phyloP scores from a whole-genome alignment of 2,888 invertebrate species.

The Artemia sinica region DNA sequence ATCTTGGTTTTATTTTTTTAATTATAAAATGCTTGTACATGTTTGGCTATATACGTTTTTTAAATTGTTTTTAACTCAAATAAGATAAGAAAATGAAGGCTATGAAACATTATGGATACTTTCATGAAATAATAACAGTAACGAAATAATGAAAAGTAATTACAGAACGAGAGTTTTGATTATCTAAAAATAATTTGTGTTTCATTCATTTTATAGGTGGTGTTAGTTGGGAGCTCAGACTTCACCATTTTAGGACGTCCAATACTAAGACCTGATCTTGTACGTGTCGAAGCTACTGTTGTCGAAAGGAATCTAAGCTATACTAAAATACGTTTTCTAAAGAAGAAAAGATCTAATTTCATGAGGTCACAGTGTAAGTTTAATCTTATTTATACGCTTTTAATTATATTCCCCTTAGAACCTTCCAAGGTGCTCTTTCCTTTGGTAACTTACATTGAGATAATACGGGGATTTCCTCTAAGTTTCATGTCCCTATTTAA shows the following conservation, averaged over 20 bases:
- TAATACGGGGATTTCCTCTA: slow-evolving; percentile 25
- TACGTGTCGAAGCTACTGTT: slow-evolving; percentile 57
- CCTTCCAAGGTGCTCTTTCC: slow-evolving; percentile 25
- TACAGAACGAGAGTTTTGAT: no score
- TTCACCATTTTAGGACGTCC: slow-evolving; percentile 68
- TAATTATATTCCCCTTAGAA: slow-evolving; percentile 13
- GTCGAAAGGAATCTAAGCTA: slow-evolving; percentile 66
- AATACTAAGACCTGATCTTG: slow-evolving; percentile 50
- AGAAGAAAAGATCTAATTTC: slow-evolving; percentile 43
- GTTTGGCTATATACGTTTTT: no score
- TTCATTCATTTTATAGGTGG: slow-evolving; percentile 34
- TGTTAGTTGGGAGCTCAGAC: slow-evolving; percentile 56
- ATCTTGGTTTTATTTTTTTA: no score
- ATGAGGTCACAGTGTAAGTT: slow-evolving; percentile 51
- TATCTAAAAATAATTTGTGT: no score
- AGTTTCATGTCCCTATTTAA: background rate
- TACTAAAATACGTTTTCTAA: slow-evolving; percentile 49
- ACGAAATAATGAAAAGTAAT: no score
- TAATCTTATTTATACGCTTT: slow-evolving; percentile 17
- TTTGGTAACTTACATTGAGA: slow-evolving; percentile 21
- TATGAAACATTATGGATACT: no score
- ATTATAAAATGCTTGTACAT: no score
- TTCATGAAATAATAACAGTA: no score
- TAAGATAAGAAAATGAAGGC: no score
- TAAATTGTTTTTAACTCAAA: no score